Conservation (phyloP, 2,113 vertebrate genomes). For the Boulengeromyrus knoepffleri region DNA sequence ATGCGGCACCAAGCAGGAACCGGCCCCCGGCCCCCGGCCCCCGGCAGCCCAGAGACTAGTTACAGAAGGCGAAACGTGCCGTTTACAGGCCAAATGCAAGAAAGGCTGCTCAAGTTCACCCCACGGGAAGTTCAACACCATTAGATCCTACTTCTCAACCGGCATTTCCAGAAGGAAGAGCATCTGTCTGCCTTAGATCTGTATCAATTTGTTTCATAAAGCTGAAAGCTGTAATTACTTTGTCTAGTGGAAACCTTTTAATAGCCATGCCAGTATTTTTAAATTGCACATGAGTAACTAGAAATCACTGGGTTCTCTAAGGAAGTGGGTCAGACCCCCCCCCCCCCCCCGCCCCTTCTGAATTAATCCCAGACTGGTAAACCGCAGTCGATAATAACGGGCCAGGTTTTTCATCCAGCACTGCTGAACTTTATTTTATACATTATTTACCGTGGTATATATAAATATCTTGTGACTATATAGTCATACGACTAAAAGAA, state of each 20-base stretch:
- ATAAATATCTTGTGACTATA: background rate
- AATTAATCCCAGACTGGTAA: conserved; percentile 16
- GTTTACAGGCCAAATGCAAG: background rate
- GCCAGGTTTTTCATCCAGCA: conserved; percentile 4
- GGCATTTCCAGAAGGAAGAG: background rate
- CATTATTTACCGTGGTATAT: background rate
- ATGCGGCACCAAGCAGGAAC: background rate
- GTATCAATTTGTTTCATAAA: conserved; percentile 27
- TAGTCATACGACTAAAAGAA: background rate
- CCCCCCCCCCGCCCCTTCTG: background rate
- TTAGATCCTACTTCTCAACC: background rate
- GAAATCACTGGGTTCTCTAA: conserved; percentile 22
- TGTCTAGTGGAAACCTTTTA: conserved; percentile 43
- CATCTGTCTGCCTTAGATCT: conserved; percentile 16
- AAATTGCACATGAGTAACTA: conserved; percentile 17
- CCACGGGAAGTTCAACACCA: background rate
- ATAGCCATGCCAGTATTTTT: conserved; percentile 11
- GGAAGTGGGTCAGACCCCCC: background rate
- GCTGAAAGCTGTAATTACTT: conserved; percentile 45
- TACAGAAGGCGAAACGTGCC: background rate
- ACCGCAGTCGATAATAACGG: background rate
- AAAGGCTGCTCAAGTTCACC: background rate
- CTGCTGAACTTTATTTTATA: background rate
- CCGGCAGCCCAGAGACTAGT: background rate
- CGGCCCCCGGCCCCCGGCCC: no score